Conservation (phyloP, 2,113 vertebrate genomes). For the Brevimyrus niger region DNA sequence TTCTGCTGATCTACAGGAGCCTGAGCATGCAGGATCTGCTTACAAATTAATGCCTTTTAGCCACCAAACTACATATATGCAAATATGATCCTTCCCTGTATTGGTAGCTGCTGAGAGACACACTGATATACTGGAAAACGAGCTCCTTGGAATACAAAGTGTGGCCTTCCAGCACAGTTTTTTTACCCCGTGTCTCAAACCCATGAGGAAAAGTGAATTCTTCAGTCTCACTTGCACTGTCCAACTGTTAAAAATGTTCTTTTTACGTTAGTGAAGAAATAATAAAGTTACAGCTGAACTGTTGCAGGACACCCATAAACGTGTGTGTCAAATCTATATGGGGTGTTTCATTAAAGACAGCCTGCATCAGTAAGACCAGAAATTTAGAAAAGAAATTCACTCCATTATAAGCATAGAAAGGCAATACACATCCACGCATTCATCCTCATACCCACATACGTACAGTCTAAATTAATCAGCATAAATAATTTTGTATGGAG, state of each 20-base stretch:
- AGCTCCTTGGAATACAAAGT: not conserved
- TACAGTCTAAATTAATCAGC: not conserved
- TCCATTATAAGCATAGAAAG: not conserved
- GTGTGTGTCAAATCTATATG: slow-evolving; percentile 16
- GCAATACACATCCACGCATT: not conserved
- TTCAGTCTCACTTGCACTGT: not conserved
- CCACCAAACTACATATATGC: not conserved
- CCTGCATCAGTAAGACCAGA: slow-evolving; percentile 8
- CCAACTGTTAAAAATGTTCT: not conserved
- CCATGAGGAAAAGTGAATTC: not conserved
- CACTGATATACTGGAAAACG: not conserved
- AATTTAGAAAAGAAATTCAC: slow-evolving; percentile 2
- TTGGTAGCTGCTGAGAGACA: not conserved
- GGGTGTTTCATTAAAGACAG: slow-evolving; percentile 27
- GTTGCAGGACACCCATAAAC: slow-evolving; percentile 6
- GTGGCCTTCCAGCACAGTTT: not conserved
- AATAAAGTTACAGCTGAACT: not conserved
- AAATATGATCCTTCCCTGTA: not conserved
- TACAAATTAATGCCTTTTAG: not conserved
- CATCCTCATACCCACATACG: slow-evolving; percentile 1
- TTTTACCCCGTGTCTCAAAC: not conserved
- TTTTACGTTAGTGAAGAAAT: not conserved
- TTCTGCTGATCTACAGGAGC: not conserved
- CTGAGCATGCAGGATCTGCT: not conserved
- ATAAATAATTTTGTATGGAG: not conserved